Percentiles rank a stretch among this genome's conserved stretches.
Evolutionary conservation across 2,888 invertebrate genomes (phyloP).

Genomic region (Agrotis exclamationis): DNA sequence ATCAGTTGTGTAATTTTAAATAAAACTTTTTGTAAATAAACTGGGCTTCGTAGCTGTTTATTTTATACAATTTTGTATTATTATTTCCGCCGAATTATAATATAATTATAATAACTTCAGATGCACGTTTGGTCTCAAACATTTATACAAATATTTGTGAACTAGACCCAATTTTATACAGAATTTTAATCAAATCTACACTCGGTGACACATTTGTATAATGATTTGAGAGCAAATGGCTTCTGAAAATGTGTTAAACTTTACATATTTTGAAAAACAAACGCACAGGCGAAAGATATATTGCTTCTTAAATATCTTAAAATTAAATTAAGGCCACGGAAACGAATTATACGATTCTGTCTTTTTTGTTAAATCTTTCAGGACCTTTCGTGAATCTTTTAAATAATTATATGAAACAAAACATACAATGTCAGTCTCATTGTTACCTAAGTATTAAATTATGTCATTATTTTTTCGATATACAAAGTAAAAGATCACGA

Average conservation of each 20-base stretch:
- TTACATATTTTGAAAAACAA: conserved; percentile 74
- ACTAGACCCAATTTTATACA: conserved; percentile 57
- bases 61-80: conserved; percentile 51
- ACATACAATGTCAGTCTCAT: conserved; percentile 21
- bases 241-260: conserved; percentile 34
- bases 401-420: conserved; percentile 22
- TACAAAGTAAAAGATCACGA: conserved; percentile 35
- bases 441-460: conserved; percentile 22
- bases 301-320: conserved; percentile 65
- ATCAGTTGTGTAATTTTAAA: conserved; percentile 56
- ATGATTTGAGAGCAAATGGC: conserved; percentile 48
- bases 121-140: conserved; percentile 47
- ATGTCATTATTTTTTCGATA: conserved; percentile 17
- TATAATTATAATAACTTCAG: conserved; percentile 34
- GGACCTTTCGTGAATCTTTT: conserved; percentile 63
- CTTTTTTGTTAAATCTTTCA: conserved; percentile 47
- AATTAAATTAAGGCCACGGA: conserved; percentile 69
- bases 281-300: conserved; percentile 74
- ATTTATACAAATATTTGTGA: conserved; percentile 39
- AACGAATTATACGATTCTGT: conserved; percentile 70
- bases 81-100: conserved; percentile 59
- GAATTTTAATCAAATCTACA: conserved; percentile 56
- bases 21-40: conserved; percentile 62
- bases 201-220: conserved; percentile 31
- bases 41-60: conserved; percentile 70